phyloP scores from a whole-genome alignment of 1,140 invertebrate genomes.

The Caenorhabditis brenneri region DNA sequence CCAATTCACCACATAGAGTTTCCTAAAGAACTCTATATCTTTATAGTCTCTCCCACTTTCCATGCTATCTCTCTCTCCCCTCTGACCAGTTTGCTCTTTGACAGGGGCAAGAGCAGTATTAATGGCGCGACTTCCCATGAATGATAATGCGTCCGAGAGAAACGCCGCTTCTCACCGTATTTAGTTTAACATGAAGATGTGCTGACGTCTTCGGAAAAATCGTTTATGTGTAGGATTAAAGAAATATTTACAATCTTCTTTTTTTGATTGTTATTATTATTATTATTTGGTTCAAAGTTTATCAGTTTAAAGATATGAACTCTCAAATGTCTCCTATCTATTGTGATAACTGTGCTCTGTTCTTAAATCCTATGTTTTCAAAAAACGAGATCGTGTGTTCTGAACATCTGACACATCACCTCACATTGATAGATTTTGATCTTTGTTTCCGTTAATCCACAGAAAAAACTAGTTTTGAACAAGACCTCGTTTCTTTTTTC shows the following conservation, averaged over 20 bases:
- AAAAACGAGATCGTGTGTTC: background rate
- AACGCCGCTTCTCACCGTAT: background rate
- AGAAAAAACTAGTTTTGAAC: background rate
- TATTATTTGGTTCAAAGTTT: too few species aligned
- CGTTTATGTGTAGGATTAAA: too few species aligned
- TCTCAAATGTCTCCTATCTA: too few species aligned
- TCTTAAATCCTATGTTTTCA: background rate
- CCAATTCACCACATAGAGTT: background rate
- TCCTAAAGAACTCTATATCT: background rate
- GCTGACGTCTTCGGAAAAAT: too few species aligned
- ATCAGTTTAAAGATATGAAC: too few species aligned
- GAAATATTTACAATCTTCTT: too few species aligned
- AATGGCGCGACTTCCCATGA: conserved; percentile 35
- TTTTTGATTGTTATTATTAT: too few species aligned
- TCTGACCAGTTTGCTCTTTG: conserved; percentile 13
- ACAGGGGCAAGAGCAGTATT: background rate
- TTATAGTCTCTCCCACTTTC: background rate
- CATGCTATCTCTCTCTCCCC: background rate
- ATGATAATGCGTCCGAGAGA: conserved; percentile 2
- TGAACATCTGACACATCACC: background rate
- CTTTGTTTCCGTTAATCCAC: background rate
- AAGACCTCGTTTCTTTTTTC: background rate
- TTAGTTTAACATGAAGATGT: background rate
- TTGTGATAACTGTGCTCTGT: too few species aligned
- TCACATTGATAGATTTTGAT: background rate